Base-by-base conservation (phyloP, 2,797 vertebrate genomes). In the Oreochromis grahami region DNA sequence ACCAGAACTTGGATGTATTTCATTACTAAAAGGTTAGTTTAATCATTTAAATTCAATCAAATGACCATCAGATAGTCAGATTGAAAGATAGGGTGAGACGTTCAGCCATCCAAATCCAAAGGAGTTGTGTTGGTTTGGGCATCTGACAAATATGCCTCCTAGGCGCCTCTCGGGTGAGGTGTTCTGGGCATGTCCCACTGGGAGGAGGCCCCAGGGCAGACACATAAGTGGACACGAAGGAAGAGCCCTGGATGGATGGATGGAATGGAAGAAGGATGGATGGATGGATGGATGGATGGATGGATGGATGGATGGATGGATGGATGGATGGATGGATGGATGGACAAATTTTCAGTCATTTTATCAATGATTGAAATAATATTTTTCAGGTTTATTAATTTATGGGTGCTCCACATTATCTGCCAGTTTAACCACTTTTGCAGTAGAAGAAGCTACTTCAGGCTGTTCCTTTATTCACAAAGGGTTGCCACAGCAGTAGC, bases 171-270 rank as follows among this genome's bases (percentile, higher is more conserved):
- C 17, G 15, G 29, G 55, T 26, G 26, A 26, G 26, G 26, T 26
- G 26, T 26, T 26, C 26, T 26, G 26, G 26, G 26, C 26, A 26
- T 26, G 26, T 26, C 26, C 26, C 26, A 26, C 26, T 26, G 26
- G 26, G 26, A 26, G 26, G 26, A 26, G 26, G 26, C 26, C 26
- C 26, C 26, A 26, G 26, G 26, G 26, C 26, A 26, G 26, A 26
- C 26, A 26, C 4, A 26, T n/a, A n/a, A n/a, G n/a, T n/a, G 26
- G 26, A 26, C 26, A 26, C 26, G 26, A n/a, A n/a, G n/a, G 26
- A 26, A 26, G 26, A 26, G 56, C 56, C 56, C 0, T 0, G 0
- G 15, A 60, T 60, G 0, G 29, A 32, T n/a, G n/a, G n/a, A n/a
- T n/a, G n/a, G n/a, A n/a, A n/a, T n/a, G 34, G 56, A 3, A 6